These are phyloP conservation scores for Temnopleurus reevesii DNA, from an alignment of 53 echinoderm and acorn worm species.

Conservation along the genomic window DNA sequence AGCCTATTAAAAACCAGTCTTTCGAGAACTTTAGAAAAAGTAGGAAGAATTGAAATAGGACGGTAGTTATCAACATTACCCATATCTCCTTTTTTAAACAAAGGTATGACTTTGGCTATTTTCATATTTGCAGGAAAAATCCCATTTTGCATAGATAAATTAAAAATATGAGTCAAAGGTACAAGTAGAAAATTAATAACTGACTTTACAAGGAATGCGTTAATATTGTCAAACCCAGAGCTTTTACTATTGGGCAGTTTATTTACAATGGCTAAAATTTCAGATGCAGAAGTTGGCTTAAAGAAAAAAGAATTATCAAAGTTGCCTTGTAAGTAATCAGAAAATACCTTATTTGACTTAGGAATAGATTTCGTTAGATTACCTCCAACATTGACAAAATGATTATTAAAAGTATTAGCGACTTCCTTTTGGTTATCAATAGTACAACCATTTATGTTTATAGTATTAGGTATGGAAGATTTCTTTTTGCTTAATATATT, in stretches of 20 bases:
- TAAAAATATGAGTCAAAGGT: slow-evolving; percentile 10
- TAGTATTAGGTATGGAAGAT: background rate
- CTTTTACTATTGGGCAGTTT: background rate
- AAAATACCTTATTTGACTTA: background rate
- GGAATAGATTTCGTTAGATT: background rate
- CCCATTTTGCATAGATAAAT: background rate
- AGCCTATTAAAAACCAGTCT: background rate
- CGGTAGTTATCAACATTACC: background rate
- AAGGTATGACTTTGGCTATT: background rate
- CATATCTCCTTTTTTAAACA: background rate
- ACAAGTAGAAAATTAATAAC: background rate
- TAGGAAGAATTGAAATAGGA: background rate
- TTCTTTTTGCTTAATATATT: background rate
- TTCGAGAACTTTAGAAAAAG: background rate
- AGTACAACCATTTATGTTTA: background rate
- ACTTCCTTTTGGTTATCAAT: background rate
- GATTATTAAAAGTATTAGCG: slow-evolving; percentile 11
- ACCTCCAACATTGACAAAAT: slow-evolving; percentile 14
- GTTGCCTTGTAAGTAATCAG: background rate
- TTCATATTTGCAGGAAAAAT: slow-evolving; percentile 22
- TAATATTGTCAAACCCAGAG: background rate
- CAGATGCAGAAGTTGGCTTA: background rate
- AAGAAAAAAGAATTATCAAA: background rate
- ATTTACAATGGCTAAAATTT: background rate
- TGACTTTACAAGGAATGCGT: background rate